Conservation (phyloP, 2,888 invertebrate species). For the Hedychridium roseum region DNA sequence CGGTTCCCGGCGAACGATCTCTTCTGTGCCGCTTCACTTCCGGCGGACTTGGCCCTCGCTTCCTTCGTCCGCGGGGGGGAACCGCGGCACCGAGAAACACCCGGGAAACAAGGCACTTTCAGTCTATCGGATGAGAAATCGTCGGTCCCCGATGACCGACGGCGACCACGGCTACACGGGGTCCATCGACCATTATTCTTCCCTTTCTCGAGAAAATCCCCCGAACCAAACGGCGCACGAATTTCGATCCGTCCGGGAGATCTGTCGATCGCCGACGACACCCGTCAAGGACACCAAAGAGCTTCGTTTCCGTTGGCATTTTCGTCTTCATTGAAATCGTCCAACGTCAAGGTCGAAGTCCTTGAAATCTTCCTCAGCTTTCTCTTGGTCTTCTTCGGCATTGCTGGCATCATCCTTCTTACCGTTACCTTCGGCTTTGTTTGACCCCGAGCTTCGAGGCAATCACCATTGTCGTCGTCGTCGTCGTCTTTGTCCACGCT, state of each 20-base stretch:
- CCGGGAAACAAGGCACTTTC: conserved; percentile 51
- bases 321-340: too few relatives aligned
- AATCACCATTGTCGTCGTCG: conserved; percentile 14
- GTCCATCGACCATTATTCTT: too few relatives aligned
- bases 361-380: not conserved
- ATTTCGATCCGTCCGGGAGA: too few relatives aligned
- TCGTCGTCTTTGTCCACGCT: conserved; percentile 3
- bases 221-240: too few relatives aligned
- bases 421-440: not conserved
- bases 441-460: too few relatives aligned
- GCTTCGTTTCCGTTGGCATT: too few relatives aligned
- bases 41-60: too few relatives aligned
- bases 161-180: not conserved
- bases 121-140: conserved; percentile 46
- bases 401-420: not conserved
- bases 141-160: not conserved
- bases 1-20: too few relatives aligned
- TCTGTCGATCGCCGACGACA: too few relatives aligned
- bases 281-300: too few relatives aligned
- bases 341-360: not conserved
- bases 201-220: too few relatives aligned
- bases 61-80: conserved; percentile 2
- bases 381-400: not conserved
- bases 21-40: too few relatives aligned
- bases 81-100: conserved; percentile 25